Conservation (phyloP, 2,888 invertebrate genomes). For the Salticus scenicus region DNA sequence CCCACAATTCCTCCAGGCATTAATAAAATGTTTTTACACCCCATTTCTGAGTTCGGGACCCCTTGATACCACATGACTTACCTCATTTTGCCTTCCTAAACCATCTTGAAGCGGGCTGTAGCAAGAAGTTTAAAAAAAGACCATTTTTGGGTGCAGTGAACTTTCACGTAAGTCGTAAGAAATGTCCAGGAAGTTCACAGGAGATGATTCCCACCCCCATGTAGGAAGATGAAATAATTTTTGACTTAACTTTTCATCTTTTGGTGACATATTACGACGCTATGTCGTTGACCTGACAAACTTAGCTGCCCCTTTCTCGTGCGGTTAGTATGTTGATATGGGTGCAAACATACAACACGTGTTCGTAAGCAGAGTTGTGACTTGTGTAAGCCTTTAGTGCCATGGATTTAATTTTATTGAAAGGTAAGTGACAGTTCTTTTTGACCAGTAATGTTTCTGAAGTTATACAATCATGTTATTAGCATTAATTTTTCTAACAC, state of each 20-base stretch:
- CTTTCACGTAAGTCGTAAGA: slow-evolving; percentile 21
- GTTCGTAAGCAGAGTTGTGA: neutral
- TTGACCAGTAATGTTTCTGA: too few species aligned
- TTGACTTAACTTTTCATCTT: neutral
- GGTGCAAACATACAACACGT: slow-evolving; percentile 34
- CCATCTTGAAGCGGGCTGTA: slow-evolving; percentile 21
- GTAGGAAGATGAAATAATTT: slow-evolving; percentile 33
- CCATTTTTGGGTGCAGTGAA: slow-evolving; percentile 48
- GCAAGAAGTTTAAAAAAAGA: slow-evolving; percentile 23
- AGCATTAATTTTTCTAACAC: too few species aligned
- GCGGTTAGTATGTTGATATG: slow-evolving; percentile 8
- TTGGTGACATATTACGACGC: slow-evolving; percentile 23
- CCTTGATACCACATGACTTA: slow-evolving; percentile 15
- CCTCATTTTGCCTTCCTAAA: slow-evolving; percentile 1
- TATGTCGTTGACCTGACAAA: slow-evolving; percentile 50
- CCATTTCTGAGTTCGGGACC: neutral
- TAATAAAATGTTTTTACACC: neutral
- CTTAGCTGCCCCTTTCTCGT: neutral
- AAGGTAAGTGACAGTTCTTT: neutral
- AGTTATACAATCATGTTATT: too few species aligned
- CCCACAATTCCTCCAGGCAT: neutral
- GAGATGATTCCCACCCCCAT: slow-evolving; percentile 41
- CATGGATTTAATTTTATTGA: neutral
- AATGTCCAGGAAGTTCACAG: slow-evolving; percentile 62
- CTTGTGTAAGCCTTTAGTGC: neutral